Conservation (phyloP, 2,888 invertebrate species). For the Entomobrya multifasciata region DNA sequence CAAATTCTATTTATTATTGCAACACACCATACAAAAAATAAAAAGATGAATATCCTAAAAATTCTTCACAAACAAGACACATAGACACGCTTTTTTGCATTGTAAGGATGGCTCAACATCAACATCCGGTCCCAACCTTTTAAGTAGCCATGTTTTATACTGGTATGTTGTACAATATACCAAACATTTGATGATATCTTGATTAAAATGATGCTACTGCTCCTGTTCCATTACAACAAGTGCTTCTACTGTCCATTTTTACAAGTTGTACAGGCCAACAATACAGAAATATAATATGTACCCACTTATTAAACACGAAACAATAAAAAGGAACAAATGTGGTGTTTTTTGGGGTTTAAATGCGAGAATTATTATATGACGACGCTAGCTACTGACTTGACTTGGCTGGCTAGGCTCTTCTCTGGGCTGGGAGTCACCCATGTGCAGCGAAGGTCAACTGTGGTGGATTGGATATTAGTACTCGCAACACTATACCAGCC, state of each 20-base stretch:
- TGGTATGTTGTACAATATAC: background rate
- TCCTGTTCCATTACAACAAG: background rate
- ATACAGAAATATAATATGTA: background rate
- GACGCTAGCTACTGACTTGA: too few species aligned
- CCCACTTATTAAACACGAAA: slow-evolving; percentile 5
- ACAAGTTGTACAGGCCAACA: too few species aligned
- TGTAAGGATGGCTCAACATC: slow-evolving; percentile 31
- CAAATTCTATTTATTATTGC: background rate
- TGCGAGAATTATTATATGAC: background rate
- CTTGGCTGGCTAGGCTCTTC: too few species aligned
- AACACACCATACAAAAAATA: background rate
- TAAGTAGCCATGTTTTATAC: slow-evolving; percentile 33
- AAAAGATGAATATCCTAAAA: background rate
- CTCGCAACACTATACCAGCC: background rate
- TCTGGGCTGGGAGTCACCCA: slow-evolving; percentile 4
- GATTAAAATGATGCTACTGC: background rate
- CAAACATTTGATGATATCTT: background rate
- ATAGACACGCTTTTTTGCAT: too few species aligned
- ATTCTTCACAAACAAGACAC: slow-evolving; percentile 12
- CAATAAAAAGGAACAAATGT: slow-evolving; percentile 26
- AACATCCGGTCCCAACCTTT: slow-evolving; percentile 29
- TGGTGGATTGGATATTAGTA: background rate
- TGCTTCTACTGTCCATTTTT: too few species aligned
- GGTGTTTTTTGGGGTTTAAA: background rate
- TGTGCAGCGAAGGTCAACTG: slow-evolving; percentile 11